Evolutionary conservation across 2,888 invertebrate species (phyloP).

Genomic region (Leucoma salicis): DNA sequence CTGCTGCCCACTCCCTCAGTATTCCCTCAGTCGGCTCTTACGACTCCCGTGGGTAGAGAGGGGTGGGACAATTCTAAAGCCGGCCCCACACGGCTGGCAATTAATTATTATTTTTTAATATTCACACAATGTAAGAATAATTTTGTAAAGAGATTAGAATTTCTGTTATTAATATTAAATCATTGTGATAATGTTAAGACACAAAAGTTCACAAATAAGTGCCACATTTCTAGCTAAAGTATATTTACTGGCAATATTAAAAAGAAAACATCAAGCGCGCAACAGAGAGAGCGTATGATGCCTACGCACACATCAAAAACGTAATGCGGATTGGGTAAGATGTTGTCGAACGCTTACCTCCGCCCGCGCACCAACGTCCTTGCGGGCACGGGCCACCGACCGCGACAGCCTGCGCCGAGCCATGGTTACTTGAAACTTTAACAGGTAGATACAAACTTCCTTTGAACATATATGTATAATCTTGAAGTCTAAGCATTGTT

Average conservation of each 20-base stretch:
- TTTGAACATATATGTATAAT: slow-evolving; percentile 14
- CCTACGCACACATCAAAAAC: slow-evolving; percentile 35
- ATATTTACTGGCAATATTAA: slow-evolving; percentile 41
- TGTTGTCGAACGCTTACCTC: slow-evolving; percentile 54
- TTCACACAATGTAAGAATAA: too few species aligned
- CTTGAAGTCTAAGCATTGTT: not conserved
- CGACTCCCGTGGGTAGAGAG: too few species aligned
- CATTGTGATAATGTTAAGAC: too few species aligned
- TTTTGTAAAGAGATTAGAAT: too few species aligned
- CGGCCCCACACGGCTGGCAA: too few species aligned
- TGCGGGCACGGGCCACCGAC: slow-evolving; percentile 73
- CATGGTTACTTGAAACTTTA: slow-evolving; percentile 38
- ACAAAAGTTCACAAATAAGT: too few species aligned
- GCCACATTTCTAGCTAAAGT: not conserved
- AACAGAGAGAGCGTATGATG: slow-evolving; percentile 37
- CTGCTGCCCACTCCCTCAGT: too few species aligned
- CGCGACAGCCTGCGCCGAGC: slow-evolving; percentile 49
- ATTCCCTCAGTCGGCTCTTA: too few species aligned
- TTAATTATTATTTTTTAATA: too few species aligned
- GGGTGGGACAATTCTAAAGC: too few species aligned
- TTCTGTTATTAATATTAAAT: too few species aligned
- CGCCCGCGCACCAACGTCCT: slow-evolving; percentile 81
- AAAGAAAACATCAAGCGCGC: slow-evolving; percentile 44
- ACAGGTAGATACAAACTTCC: slow-evolving; percentile 36
- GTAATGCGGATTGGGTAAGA: slow-evolving; percentile 50